Base-by-base conservation (phyloP, 2,113 vertebrate genomes). In the Podarcis muralis region DNA sequence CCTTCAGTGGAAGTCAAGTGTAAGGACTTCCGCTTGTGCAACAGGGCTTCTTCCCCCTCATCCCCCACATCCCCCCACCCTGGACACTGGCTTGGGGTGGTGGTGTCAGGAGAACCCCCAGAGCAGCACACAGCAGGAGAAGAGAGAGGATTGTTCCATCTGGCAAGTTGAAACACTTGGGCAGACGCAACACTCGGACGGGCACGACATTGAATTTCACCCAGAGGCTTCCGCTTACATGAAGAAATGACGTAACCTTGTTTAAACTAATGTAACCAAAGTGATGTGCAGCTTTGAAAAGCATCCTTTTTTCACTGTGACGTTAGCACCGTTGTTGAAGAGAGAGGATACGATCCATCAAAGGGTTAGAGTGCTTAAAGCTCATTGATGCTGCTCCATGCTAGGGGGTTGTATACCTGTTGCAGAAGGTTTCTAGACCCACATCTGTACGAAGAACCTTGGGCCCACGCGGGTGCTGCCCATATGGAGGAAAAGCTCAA, bases 311-410 rank as follows among this genome's bases (percentile, higher is more conserved):
- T 95, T 92, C 92, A 95, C 95, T 96, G 96, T 93, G 95, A 96
- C 91, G 95, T 97, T 96, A 97, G 96, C 97, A 98, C 97, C 97
- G 96, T 94, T 96, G 95, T 95, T 95, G 96, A 87, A 57, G 20
- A 12, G 69, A 88, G 23, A 78, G 40, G 32, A 53, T 16, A 83
- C 40, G 35, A 76, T 18, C 59, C n/a, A 96, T 94, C 92, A 89
- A 87, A 95, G 92, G 95, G 93, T 93, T 94, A 43, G 37, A 94
- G 72, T 83, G 94, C 93, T 94, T 94, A 85, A 71, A 79, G 40
- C 11, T 18, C 37, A 32, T 68, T 83, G 81, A 68, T 53, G 30
- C 13, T 16, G n/a, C 43, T 68, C 22, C 59, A 57, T 35, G 68
- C 81, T 16, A 83, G 20, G 72, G 53, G 9, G 18, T 5, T 2